Evolutionary conservation across 2,797 vertebrate genomes (phyloP), one percentile per base, ranked within the genome.

Genomic region (Pelodytes ibericus): DNA sequence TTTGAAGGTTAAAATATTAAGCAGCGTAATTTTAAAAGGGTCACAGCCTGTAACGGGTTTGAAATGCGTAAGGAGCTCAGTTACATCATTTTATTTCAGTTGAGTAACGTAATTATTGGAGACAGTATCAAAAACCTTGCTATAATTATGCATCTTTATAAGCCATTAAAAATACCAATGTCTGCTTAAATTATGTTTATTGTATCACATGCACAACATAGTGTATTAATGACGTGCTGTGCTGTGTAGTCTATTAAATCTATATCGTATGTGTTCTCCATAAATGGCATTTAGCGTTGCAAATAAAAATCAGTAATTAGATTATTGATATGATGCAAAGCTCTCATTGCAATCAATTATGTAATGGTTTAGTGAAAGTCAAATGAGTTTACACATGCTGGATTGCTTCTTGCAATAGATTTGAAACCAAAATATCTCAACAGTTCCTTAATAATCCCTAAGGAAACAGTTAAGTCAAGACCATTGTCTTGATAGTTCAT

Each of bases 401-500:
- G 82, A 70, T 16, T 67, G 82, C 66, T 80, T 78, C 80, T 70
- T 83, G 83, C 74, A 80, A 81, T 81, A 85, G 77, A 81, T 86
- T 80, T 86, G 84, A 87, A 87, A 84, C 84, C 79, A 84, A 87
- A 87, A 86, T 84, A 86, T 83, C 82, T 88, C 84, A 82, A 85
- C 82, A 80, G 84, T 88, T 91, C 86, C 88, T 89, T 88, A 90
- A 91, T 86, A 90, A 89, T 89, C 87, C 87, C 89, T 59, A 80
- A 89, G 90, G 89, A 92, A 89, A 88, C 83, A 85, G 84, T 89
- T 90, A 88, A 86, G 86, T 83, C 85, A 83, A 86, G 85, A 87
- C 89, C 85, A 91, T 92, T 91, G 92, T 92, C 90, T 89, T 90
- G 87, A 91, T 90, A 91, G 88, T 90, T 90, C 88, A 89, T 91